Evolutionary conservation across 2,797 vertebrate species (phyloP).

Genomic region (Aplochiton taeniatus): DNA sequence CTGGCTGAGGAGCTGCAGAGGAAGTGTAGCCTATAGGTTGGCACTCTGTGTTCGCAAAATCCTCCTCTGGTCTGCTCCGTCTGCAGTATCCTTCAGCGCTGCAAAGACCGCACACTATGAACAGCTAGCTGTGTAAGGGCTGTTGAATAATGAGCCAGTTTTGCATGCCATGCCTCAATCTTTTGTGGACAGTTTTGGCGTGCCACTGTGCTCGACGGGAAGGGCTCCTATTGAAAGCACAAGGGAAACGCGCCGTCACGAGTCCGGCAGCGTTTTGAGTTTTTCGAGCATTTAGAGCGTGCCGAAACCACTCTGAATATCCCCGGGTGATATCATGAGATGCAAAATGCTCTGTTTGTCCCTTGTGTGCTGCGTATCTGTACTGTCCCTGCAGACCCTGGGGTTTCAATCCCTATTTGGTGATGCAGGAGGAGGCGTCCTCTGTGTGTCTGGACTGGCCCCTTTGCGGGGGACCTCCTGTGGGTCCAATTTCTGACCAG

Average conservation of each 20-base stretch:
- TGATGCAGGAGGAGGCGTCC: background rate
- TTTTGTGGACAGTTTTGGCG: no score
- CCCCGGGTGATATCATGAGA: no score
- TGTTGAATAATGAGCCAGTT: no score
- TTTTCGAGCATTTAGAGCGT: no score
- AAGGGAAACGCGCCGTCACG: no score
- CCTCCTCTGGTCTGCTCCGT: conserved; percentile 31
- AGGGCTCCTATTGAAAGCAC: no score
- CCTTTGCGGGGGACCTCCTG: background rate
- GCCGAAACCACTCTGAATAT: no score
- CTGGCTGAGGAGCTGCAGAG: conserved; percentile 44
- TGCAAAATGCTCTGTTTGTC: background rate
- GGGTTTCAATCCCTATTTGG: background rate
- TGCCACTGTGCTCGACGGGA: no score
- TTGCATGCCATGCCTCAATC: no score
- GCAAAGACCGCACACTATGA: no score
- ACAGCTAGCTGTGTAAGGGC: no score
- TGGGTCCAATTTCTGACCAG: background rate
- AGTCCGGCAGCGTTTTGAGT: no score
- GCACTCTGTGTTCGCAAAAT: conserved; percentile 27
- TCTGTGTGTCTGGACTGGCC: conserved; percentile 1
- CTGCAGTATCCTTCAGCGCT: background rate
- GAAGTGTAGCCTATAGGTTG: conserved; percentile 16
- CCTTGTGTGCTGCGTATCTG: background rate
- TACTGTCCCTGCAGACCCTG: background rate